phyloP scores from a whole-genome alignment of 2,797 vertebrate species.

The Sebastes wilsoni region DNA sequence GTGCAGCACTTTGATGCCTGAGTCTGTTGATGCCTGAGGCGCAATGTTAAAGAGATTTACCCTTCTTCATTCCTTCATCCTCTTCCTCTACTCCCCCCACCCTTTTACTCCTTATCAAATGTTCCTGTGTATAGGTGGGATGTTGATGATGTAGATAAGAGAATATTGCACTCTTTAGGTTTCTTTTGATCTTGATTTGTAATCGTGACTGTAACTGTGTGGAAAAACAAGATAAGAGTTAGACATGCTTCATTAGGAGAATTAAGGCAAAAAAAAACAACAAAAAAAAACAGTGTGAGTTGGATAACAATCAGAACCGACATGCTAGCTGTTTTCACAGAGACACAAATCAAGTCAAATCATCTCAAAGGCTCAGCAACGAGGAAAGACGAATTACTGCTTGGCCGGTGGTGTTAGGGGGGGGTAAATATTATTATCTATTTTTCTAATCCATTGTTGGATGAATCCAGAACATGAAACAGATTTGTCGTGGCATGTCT shows the following conservation, averaged over 20 bases:
- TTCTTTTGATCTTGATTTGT: slow-evolving; percentile 78
- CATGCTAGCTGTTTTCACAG: slow-evolving; percentile 56
- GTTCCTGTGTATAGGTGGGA: slow-evolving; percentile 75
- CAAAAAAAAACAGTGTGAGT: slow-evolving; percentile 6
- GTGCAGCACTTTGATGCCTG: slow-evolving; percentile 67
- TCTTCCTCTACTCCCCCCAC: neutral
- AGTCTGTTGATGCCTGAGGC: slow-evolving; percentile 72
- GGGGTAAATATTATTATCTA: slow-evolving; percentile 61
- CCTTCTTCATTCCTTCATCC: slow-evolving; percentile 19
- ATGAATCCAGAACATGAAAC: slow-evolving; percentile 61
- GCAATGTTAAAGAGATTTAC: slow-evolving; percentile 69
- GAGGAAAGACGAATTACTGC: slow-evolving; percentile 57
- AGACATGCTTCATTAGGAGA: slow-evolving; percentile 72
- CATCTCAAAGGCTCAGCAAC: slow-evolving; percentile 58
- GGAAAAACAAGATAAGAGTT: slow-evolving; percentile 73
- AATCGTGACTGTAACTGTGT: slow-evolving; percentile 77
- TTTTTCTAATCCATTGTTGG: slow-evolving; percentile 77
- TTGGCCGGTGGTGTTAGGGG: slow-evolving; percentile 34
- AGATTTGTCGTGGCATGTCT: slow-evolving; percentile 67
- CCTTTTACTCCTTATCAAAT: slow-evolving; percentile 52
- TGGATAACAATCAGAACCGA: slow-evolving; percentile 61
- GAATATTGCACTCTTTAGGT: slow-evolving; percentile 77
- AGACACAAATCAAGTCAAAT: slow-evolving; percentile 60
- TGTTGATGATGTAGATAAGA: slow-evolving; percentile 77
- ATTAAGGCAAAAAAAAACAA: slow-evolving; percentile 45